A percentile compares a stretch with the other conserved stretches of the same genome.
These are phyloP conservation scores for Dolichotis patagonum DNA, from an alignment of 2,113 vertebrate species.

Conservation along the genomic window DNA sequence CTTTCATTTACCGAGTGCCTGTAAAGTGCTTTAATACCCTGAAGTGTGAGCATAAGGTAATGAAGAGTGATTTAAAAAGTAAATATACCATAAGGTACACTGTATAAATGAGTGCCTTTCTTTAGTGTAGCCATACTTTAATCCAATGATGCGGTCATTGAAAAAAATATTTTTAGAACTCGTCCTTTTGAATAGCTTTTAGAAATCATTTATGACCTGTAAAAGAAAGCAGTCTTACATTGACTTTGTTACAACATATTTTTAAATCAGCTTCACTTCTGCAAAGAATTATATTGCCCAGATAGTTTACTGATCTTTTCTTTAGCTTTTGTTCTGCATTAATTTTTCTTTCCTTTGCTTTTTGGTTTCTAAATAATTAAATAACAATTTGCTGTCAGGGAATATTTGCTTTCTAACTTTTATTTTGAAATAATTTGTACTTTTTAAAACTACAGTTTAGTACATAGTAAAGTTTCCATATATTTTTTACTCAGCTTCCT, in stretches of 20 bases:
- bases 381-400: neutral
- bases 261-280: constrained; percentile 45
- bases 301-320: constrained; percentile 58
- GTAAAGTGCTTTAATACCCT: constrained; percentile 65
- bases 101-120: constrained; percentile 65
- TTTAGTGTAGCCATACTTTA: constrained; percentile 51
- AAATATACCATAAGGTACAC: constrained; percentile 61
- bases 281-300: constrained; percentile 63
- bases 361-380: constrained; percentile 55
- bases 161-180: constrained; percentile 76
- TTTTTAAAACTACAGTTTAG: neutral
- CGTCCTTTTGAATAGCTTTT: constrained; percentile 68
- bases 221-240: constrained; percentile 69
- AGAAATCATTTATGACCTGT: constrained; percentile 70
- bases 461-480: neutral
- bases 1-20: constrained; percentile 58
- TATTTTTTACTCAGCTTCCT: constrained; percentile 11
- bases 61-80: constrained; percentile 69
- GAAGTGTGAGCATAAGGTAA: constrained; percentile 72
- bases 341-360: constrained; percentile 27
- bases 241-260: constrained; percentile 58
- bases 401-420: constrained; percentile 41
- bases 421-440: constrained; percentile 61
- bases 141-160: constrained; percentile 71
- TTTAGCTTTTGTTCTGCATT: constrained; percentile 36